These are phyloP conservation scores for Muntiacus reevesi DNA, from an alignment of 2,113 vertebrate genomes.

Conservation along the genomic window DNA sequence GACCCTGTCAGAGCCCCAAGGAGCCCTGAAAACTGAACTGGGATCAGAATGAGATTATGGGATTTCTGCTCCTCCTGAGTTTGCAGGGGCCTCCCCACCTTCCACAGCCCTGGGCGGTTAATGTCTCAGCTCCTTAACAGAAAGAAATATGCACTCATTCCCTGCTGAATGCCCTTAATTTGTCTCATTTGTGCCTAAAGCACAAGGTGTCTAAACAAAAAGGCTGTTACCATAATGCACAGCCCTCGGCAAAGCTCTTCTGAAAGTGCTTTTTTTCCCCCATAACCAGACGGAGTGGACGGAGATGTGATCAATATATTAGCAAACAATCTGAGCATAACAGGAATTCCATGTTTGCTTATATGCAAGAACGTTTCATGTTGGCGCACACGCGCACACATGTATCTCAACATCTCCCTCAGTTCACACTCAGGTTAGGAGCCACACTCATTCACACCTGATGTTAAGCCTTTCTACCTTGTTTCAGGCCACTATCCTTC, in stretches of 20 bases:
- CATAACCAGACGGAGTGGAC: fast-evolving
- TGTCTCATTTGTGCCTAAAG: conserved; percentile 42
- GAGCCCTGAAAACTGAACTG: not conserved
- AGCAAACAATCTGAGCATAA: fast-evolving
- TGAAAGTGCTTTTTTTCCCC: not conserved
- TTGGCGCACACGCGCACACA: fast-evolving
- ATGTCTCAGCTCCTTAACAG: conserved; percentile 4
- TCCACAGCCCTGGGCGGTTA: not conserved
- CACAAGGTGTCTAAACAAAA: not conserved
- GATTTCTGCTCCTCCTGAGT: not conserved
- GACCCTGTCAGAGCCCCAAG: fast-evolving
- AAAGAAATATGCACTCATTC: not conserved
- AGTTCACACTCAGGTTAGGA: not conserved
- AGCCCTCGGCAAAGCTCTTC: not conserved
- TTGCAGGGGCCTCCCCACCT: not conserved
- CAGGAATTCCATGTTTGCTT: not conserved
- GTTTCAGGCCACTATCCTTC: not conserved
- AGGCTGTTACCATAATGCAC: not conserved
- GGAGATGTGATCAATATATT: not conserved
- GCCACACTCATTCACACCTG: not conserved
- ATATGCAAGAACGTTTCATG: not conserved
- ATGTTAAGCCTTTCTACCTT: not conserved
- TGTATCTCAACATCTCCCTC: not conserved
- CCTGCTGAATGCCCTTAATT: conserved; percentile 1
- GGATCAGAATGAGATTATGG: not conserved